These are phyloP conservation scores for Platyrinchus mystaceus DNA, from an alignment of 2,797 vertebrate genomes.

Conservation along the genomic window DNA sequence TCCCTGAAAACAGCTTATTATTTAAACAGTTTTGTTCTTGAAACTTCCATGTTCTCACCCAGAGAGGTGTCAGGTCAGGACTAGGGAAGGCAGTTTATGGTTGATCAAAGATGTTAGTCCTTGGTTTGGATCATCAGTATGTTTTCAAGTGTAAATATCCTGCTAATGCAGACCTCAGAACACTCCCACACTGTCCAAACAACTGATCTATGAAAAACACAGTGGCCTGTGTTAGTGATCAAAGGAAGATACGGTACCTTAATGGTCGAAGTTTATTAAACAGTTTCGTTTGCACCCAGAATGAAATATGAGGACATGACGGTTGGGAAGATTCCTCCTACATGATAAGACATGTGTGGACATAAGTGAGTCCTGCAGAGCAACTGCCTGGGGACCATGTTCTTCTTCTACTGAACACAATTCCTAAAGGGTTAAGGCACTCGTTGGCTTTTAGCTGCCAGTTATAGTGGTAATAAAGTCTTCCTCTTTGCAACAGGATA, in stretches of 20 bases:
- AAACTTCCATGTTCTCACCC: slow-evolving; percentile 33
- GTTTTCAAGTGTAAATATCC: slow-evolving; percentile 70
- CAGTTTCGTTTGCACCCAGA: slow-evolving; percentile 12
- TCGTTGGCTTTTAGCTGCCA: slow-evolving; percentile 21
- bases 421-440: slow-evolving; percentile 31
- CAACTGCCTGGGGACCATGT: not conserved
- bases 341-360: not conserved
- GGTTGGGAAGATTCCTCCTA: slow-evolving; percentile 2
- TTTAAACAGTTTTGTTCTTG: not conserved
- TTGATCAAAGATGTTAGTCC: slow-evolving; percentile 59
- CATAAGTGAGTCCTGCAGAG: not conserved
- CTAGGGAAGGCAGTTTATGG: slow-evolving; percentile 21
- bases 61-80: slow-evolving; percentile 54
- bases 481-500: slow-evolving; percentile 61
- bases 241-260: slow-evolving; percentile 54
- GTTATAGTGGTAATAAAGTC: slow-evolving; percentile 44
- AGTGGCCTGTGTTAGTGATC: slow-evolving; percentile 58
- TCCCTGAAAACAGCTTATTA: slow-evolving; percentile 41
- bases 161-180: slow-evolving; percentile 49
- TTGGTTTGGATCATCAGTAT: slow-evolving; percentile 33
- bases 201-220: slow-evolving; percentile 59
- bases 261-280: slow-evolving; percentile 59
- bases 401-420: not conserved
- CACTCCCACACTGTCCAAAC: slow-evolving; percentile 64
- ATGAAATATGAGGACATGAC: slow-evolving; percentile 40